phyloP scores from a whole-genome alignment of 2,797 vertebrate genomes.

The Microctenopoma steveboyesi region DNA sequence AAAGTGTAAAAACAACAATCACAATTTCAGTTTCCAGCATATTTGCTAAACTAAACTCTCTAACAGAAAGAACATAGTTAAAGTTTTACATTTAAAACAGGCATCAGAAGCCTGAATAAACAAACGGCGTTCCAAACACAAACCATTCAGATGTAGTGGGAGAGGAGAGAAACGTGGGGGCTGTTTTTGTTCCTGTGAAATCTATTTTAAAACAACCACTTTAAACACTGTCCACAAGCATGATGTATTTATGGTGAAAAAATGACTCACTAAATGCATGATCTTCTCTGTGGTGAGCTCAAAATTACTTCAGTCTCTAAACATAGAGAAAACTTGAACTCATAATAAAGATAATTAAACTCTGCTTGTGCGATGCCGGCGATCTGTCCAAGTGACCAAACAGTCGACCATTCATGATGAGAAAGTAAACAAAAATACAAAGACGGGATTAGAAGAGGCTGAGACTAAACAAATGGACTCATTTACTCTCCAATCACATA shows the following conservation, averaged over 20 bases:
- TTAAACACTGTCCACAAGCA: too few relatives aligned
- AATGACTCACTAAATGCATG: neutral
- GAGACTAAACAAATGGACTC: constrained; percentile 18
- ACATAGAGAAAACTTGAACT: neutral
- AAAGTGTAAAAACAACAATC: too few relatives aligned
- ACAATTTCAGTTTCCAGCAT: too few relatives aligned
- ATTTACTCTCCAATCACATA: constrained; percentile 64
- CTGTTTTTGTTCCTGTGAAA: too few relatives aligned
- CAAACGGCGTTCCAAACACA: too few relatives aligned
- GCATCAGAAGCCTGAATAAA: too few relatives aligned
- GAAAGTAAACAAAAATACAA: constrained; percentile 53
- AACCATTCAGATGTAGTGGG: too few relatives aligned
- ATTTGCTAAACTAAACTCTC: too few relatives aligned
- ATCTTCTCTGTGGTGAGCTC: neutral
- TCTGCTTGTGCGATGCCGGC: neutral
- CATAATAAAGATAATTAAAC: neutral
- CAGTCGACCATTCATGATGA: constrained; percentile 7
- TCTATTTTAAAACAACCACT: too few relatives aligned
- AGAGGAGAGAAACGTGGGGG: too few relatives aligned
- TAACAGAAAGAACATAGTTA: too few relatives aligned
- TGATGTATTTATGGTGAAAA: constrained; percentile 3
- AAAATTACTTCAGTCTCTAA: neutral
- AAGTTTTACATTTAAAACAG: too few relatives aligned
- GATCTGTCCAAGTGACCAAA: neutral
- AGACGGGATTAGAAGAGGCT: constrained; percentile 43